These are phyloP conservation scores for Apolygus lucorum DNA, from an alignment of 1,140 invertebrate genomes.

Conservation along the genomic window DNA sequence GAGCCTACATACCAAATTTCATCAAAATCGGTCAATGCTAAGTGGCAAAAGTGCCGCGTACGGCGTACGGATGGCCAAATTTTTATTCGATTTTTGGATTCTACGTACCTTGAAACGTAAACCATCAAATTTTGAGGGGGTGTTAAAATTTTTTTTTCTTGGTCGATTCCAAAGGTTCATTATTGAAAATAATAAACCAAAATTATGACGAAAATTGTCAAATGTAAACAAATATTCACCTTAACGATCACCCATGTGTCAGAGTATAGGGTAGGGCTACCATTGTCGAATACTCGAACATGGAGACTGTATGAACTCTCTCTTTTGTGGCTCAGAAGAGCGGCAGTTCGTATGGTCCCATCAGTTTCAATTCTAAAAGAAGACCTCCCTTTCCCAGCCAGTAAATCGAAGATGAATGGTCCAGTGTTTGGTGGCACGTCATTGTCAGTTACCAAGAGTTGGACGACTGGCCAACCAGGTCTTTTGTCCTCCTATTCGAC, in stretches of 20 bases:
- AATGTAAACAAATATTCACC: too few species aligned
- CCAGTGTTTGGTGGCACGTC: conserved; percentile 76
- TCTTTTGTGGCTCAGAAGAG: conserved; percentile 77
- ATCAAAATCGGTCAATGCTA: too few species aligned
- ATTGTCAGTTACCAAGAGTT: conserved; percentile 75
- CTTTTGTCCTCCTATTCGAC: conserved; percentile 78
- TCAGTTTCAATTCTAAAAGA: conserved; percentile 80
- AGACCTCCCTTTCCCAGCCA: conserved; percentile 76
- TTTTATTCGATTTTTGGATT: too few species aligned
- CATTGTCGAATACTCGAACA: conserved; percentile 89
- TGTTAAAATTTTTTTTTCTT: too few species aligned
- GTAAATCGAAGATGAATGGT: conserved; percentile 87
- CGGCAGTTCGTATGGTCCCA: conserved; percentile 73
- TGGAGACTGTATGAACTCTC: conserved; percentile 74
- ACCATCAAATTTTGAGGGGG: too few species aligned
- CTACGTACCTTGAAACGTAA: too few species aligned
- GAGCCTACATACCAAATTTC: too few species aligned
- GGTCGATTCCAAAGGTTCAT: too few species aligned
- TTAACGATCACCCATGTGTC: conserved; percentile 78
- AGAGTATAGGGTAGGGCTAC: conserved; percentile 77
- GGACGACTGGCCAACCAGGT: conserved; percentile 68
- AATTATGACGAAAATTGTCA: too few species aligned
- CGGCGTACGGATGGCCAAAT: too few species aligned
- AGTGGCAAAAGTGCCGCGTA: too few species aligned
- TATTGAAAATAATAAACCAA: too few species aligned